Base-by-base conservation (phyloP, 2,113 vertebrate genomes). In the Indicator indicator region DNA sequence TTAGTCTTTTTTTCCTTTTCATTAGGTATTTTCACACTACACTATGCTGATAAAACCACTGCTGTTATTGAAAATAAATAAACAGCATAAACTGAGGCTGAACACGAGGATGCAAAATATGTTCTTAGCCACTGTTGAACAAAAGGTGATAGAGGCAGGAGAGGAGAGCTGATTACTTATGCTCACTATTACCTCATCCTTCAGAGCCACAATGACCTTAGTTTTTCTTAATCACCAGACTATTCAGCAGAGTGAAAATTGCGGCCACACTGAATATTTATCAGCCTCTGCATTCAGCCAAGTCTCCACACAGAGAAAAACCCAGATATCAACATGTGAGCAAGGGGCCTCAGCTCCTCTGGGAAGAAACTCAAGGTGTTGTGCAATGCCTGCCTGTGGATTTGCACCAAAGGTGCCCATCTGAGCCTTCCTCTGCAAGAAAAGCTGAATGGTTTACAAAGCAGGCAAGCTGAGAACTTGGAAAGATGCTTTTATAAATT, bases 311-410 rank as follows among this genome's bases (percentile, higher is more conserved):
- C 11, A 55, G 54, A 27, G 27, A 40, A 55, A 58, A 33, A 30
- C 11, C 11, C 79, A 63, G 69, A n/a, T 4, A 80, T 6, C 76
- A 70, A 55, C 15, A 16, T 2, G 30, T 19, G 26, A 64, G 20
- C 7, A 5, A 84, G 68, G 2, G 81, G 68, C 44, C 75, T 85
- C 30, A 56, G 88, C 0, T 73, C 33, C 65, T 52, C 62, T 20
- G 48, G 27, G 24, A 23, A 62, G 28, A 33, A 63, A 78, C 23
- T 4, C 1, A 16, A 52, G 4, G 5, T 58, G 5, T 42, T 4
- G 1, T 0, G 2, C 9, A 59, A 54, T 1, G 0, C 2, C 16
- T 2, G 58, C 38, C 62, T 40, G 7, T 0, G 13, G 38, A 15
- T 56, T 68, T 46, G 46, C 8, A 54, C 32, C 55, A 72, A 38